These are phyloP conservation scores for Redunca redunca DNA, from an alignment of 2,113 vertebrate genomes.

Conservation along the genomic window DNA sequence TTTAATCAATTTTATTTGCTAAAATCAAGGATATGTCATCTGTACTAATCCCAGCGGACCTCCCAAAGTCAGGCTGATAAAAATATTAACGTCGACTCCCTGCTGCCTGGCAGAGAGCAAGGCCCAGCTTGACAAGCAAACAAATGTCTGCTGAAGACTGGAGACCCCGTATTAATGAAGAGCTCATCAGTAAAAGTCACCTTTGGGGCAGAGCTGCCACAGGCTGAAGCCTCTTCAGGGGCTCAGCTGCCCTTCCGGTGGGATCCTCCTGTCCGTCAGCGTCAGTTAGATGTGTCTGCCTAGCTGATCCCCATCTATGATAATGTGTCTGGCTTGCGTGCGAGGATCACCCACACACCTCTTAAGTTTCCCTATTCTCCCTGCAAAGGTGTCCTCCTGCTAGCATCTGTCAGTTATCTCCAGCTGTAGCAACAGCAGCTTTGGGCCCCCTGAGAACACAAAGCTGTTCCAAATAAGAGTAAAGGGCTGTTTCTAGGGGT, in stretches of 20 bases:
- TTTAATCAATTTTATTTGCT: constrained; percentile 76
- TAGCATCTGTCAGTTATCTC: background rate
- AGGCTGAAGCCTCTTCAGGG: constrained; percentile 34
- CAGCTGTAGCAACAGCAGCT: background rate
- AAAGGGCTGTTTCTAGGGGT: background rate
- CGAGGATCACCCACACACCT: background rate
- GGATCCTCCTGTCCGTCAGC: constrained; percentile 31
- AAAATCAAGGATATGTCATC: constrained; percentile 70
- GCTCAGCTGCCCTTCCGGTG: constrained; percentile 26
- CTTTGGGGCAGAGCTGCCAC: background rate
- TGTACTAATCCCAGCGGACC: constrained; percentile 76
- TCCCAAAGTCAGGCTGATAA: constrained; percentile 70
- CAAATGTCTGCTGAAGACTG: constrained; percentile 66
- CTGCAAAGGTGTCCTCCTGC: background rate
- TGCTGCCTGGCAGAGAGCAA: constrained; percentile 54
- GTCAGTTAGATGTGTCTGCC: constrained; percentile 70
- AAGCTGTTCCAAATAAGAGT: background rate
- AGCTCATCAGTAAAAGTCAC: constrained; percentile 65
- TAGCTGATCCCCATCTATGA: constrained; percentile 60
- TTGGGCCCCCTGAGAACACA: background rate
- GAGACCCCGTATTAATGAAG: constrained; percentile 75
- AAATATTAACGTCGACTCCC: constrained; percentile 75
- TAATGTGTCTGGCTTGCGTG: constrained; percentile 42
- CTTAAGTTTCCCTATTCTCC: background rate
- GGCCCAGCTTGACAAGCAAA: constrained; percentile 73